Evolutionary conservation across 2,888 invertebrate species (phyloP).

Genomic region (Synergus umbraculus): DNA sequence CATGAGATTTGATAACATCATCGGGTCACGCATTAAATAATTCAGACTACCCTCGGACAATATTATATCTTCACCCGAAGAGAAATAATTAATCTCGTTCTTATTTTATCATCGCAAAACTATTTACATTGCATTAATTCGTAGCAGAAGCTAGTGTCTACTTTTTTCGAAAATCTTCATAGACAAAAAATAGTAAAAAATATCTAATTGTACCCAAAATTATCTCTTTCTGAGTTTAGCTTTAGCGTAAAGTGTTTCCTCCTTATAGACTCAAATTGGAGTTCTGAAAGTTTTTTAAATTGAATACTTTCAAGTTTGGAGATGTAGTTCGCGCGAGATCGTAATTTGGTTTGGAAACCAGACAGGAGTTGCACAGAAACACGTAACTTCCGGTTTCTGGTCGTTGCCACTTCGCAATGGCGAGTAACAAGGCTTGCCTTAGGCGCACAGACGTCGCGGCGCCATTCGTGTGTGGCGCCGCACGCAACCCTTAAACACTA

Average conservation of each 20-base stretch:
- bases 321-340: constrained; percentile 5
- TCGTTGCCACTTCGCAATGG: constrained; percentile 48
- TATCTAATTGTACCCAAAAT: too few relatives aligned
- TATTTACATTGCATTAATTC: too few relatives aligned
- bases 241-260: background rate
- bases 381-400: constrained; percentile 40
- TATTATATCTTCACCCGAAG: background rate
- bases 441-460: constrained; percentile 74
- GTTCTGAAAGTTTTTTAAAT: background rate
- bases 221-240: too few relatives aligned
- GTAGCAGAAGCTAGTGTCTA: too few relatives aligned
- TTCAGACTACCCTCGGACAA: background rate
- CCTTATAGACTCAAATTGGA: background rate
- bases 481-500: constrained; percentile 72
- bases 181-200: too few relatives aligned
- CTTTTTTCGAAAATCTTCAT: too few relatives aligned
- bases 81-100: background rate
- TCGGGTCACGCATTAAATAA: background rate
- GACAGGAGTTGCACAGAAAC: constrained; percentile 4
- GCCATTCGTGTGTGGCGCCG: constrained; percentile 73
- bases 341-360: constrained; percentile 24
- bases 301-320: background rate
- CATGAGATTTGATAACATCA: constrained; percentile 13
- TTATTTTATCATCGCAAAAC: too few relatives aligned
- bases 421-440: constrained; percentile 54